These are phyloP conservation scores for Tenodera sinensis DNA, from an alignment of 2,888 invertebrate genomes.

Conservation along the genomic window DNA sequence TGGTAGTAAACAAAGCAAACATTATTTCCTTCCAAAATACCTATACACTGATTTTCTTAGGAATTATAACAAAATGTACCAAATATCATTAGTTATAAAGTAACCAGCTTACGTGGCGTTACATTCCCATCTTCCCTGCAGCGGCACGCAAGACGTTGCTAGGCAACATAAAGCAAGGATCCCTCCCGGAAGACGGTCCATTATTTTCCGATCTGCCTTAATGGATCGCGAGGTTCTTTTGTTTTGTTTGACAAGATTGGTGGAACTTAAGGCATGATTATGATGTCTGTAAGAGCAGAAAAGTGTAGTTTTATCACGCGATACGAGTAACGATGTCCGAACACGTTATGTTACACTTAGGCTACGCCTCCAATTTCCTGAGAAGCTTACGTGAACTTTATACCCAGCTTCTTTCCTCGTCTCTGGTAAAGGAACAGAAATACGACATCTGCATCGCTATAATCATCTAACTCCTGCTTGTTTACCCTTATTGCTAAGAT, in stretches of 20 bases:
- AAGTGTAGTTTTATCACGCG: not conserved
- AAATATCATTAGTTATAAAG: too few relatives aligned
- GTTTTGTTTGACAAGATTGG: not conserved
- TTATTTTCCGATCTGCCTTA: not conserved
- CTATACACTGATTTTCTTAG: too few relatives aligned
- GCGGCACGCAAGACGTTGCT: not conserved
- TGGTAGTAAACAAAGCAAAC: too few relatives aligned
- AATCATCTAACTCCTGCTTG: not conserved
- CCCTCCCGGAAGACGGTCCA: not conserved
- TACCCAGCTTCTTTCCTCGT: not conserved
- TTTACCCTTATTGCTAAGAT: too few relatives aligned
- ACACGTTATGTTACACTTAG: not conserved
- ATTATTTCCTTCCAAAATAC: too few relatives aligned
- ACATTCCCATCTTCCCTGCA: not conserved
- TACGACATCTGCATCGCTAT: not conserved
- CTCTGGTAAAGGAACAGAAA: not conserved
- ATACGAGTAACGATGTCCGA: not conserved
- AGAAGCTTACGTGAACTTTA: not conserved
- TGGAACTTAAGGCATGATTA: not conserved
- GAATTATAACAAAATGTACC: too few relatives aligned
- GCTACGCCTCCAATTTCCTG: not conserved
- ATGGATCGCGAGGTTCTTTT: not conserved
- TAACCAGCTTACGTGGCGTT: not conserved
- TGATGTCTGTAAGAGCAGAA: not conserved
- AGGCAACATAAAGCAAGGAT: not conserved